Conservation (phyloP, 1,140 invertebrate genomes). For the Aphis gossypii region DNA sequence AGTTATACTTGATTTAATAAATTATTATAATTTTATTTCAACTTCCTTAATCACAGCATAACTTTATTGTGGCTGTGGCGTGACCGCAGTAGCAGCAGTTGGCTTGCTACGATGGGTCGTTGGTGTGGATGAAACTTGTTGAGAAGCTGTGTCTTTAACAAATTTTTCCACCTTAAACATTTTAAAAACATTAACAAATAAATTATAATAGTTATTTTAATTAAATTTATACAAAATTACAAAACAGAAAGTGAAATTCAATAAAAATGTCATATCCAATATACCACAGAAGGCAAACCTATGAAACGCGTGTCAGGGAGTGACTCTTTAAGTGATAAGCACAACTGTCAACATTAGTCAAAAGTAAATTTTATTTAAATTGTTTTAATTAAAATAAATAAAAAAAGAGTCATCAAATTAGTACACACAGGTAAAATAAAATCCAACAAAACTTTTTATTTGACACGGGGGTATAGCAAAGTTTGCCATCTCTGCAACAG, state of each 20-base stretch:
- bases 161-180: constrained; percentile 69
- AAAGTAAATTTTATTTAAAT: no score
- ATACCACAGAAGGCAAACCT: no score
- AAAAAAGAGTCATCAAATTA: no score
- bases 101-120: constrained; percentile 46
- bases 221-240: not conserved
- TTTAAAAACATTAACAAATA: not conserved
- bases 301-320: no score
- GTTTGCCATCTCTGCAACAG: no score
- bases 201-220: not conserved
- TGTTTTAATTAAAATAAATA: no score
- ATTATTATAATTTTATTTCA: constrained; percentile 44
- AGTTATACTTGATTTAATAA: constrained; percentile 53
- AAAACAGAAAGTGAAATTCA: not conserved
- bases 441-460: no score
- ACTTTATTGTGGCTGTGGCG: constrained; percentile 43
- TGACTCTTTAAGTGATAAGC: no score
- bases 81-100: not conserved
- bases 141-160: constrained; percentile 65
- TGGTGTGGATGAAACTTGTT: constrained; percentile 46
- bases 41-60: not conserved
- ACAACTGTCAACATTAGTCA: no score
- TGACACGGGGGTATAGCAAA: no score
- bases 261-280: not conserved
- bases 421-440: no score